These are phyloP conservation scores for Phymorhynchus buccinoides DNA, from an alignment of 1,140 invertebrate genomes.

Conservation along the genomic window DNA sequence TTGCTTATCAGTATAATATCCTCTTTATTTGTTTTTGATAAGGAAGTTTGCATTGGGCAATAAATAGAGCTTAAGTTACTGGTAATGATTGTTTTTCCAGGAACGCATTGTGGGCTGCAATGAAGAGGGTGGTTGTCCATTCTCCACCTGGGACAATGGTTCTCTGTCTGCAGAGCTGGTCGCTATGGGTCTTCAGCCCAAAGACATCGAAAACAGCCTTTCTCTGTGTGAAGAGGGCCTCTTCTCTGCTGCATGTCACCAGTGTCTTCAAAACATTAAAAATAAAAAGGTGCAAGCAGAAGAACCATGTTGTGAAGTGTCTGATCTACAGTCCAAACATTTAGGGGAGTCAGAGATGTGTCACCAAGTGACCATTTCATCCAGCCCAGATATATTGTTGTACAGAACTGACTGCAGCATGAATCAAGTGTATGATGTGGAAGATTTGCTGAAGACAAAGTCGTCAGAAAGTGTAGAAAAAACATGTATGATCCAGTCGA, in stretches of 20 bases:
- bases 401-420: neutral
- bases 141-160: slow-evolving; percentile 19
- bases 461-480: neutral
- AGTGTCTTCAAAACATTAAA: neutral
- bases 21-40: too few relatives aligned
- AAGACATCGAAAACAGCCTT: neutral
- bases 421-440: neutral
- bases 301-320: neutral
- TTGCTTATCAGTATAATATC: too few relatives aligned
- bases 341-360: neutral
- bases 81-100: neutral
- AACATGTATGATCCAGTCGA: neutral
- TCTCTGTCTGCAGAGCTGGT: slow-evolving; percentile 12
- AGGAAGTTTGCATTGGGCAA: too few relatives aligned
- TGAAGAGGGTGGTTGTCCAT: slow-evolving; percentile 36
- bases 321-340: neutral
- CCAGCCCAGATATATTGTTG: neutral
- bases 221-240: neutral
- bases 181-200: neutral
- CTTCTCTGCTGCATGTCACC: slow-evolving; percentile 20
- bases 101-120: slow-evolving; percentile 19
- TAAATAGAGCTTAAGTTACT: too few relatives aligned
- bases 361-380: neutral
- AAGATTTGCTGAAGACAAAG: neutral
- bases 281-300: neutral